phyloP scores from a whole-genome alignment of 2,888 invertebrate genomes.

The Drosophila gaucha region DNA sequence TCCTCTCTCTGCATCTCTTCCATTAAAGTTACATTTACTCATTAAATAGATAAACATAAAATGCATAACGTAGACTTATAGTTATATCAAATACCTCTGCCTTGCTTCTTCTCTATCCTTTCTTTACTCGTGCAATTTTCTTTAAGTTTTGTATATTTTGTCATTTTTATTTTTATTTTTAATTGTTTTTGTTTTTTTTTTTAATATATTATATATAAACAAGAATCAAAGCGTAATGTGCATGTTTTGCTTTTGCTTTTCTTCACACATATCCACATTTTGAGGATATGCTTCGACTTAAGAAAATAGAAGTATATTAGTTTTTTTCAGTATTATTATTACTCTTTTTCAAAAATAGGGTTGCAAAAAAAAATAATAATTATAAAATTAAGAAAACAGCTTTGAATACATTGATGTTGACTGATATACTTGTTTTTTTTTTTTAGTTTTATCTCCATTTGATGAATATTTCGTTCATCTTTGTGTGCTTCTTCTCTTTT shows the following conservation, averaged over 20 bases:
- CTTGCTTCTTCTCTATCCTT: conserved; percentile 16
- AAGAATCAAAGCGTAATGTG: conserved; percentile 49
- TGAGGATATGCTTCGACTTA: conserved; percentile 29
- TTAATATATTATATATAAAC: conserved; percentile 43
- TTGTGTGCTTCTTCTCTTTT: conserved; percentile 26
- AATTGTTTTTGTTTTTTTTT: conserved; percentile 8
- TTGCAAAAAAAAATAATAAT: conserved; percentile 23
- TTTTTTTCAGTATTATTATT: conserved; percentile 30
- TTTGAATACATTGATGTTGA: conserved; percentile 41
- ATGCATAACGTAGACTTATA: conserved; percentile 72
- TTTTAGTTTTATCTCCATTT: conserved; percentile 1
- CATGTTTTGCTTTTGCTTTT: conserved; percentile 44
- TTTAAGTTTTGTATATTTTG: conserved; percentile 5
- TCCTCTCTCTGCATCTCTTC: conserved; percentile 17
- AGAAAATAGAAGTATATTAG: conserved; percentile 44
- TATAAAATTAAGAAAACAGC: conserved; percentile 39
- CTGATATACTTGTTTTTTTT: conserved; percentile 25
- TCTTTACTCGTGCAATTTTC: conserved; percentile 12
- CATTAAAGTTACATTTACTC: conserved; percentile 56
- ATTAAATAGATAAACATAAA: conserved; percentile 65
- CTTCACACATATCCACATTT: conserved; percentile 29
- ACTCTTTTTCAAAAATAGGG: conserved; percentile 31
- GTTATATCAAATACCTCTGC: conserved; percentile 68
- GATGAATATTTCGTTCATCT: conserved; percentile 17
- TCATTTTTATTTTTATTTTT: conserved; percentile 27